Evolutionary conservation across 2,113 vertebrate species (phyloP).

Genomic region (Hippocampus abdominalis): DNA sequence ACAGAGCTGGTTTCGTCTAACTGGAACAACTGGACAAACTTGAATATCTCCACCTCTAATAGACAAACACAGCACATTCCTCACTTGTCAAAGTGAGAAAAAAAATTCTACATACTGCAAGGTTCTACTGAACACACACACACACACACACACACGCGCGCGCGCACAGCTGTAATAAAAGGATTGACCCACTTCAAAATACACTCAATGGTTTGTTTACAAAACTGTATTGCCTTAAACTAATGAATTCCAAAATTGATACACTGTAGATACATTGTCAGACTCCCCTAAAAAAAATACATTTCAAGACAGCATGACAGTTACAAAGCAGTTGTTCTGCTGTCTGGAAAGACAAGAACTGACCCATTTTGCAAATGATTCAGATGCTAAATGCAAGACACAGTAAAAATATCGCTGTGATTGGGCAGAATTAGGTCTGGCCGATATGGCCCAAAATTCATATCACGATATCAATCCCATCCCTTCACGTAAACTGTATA

Average conservation of each 20-base stretch:
- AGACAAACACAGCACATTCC: conserved; percentile 63
- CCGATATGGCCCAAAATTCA: too few relatives aligned
- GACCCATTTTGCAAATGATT: conserved; percentile 6
- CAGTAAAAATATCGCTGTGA: neutral
- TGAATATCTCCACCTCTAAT: conserved; percentile 49
- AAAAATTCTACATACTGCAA: neutral
- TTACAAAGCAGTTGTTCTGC: neutral
- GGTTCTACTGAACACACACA: neutral
- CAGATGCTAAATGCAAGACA: neutral
- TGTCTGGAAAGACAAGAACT: conserved; percentile 5
- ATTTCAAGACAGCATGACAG: neutral
- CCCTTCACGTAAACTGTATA: too few relatives aligned
- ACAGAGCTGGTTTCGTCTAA: conserved; percentile 70
- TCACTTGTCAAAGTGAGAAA: conserved; percentile 34
- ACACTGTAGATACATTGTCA: neutral
- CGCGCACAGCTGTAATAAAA: conserved; percentile 7
- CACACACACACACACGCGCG: neutral
- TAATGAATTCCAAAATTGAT: neutral
- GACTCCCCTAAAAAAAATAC: neutral
- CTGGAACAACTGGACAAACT: conserved; percentile 68
- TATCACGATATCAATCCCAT: too few relatives aligned
- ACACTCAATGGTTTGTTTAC: neutral
- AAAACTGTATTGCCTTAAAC: neutral
- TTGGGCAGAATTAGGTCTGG: neutral
- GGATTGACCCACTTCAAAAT: conserved; percentile 9